Evolutionary conservation across 2,797 vertebrate species (phyloP).

Genomic region (Pygocentrus nattereri): DNA sequence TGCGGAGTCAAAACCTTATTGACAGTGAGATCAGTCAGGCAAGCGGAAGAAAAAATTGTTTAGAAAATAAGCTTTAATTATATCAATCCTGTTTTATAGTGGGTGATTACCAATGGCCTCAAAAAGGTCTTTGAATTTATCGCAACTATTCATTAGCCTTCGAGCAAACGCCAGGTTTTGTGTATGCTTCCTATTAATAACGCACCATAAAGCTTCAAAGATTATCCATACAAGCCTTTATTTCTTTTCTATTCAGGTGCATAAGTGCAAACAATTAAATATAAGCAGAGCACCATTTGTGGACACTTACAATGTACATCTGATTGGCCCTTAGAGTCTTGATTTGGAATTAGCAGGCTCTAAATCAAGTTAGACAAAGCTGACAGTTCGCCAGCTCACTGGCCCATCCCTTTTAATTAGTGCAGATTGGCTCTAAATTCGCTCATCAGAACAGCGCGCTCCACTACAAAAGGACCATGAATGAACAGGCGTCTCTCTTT

Average conservation of each 20-base stretch:
- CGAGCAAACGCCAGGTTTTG: conserved; percentile 2
- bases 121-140: conserved; percentile 31
- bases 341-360: conserved; percentile 53
- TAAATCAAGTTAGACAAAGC: conserved; percentile 56
- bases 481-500: conserved; percentile 20
- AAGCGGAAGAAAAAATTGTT: conserved; percentile 14
- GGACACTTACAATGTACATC: conserved; percentile 51
- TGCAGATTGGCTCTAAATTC: conserved; percentile 43
- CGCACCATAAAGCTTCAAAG: conserved; percentile 23
- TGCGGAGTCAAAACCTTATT: conserved; percentile 32
- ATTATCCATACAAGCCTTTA: conserved; percentile 28
- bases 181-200: conserved; percentile 24
- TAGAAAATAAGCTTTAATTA: conserved; percentile 53
- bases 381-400: conserved; percentile 61
- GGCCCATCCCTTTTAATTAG: conserved; percentile 64
- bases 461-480: conserved; percentile 49
- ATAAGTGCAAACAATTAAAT: conserved; percentile 37
- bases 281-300: conserved; percentile 31
- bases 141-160: conserved; percentile 14
- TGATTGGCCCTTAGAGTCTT: conserved; percentile 56
- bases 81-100: conserved; percentile 36
- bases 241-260: conserved; percentile 36
- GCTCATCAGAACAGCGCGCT: conserved; percentile 52
- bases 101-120: conserved; percentile 31
- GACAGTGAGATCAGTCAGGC: conserved; percentile 42